Evolutionary conservation across 2,797 vertebrate species (phyloP).

Genomic region (Pteropus rufus): DNA sequence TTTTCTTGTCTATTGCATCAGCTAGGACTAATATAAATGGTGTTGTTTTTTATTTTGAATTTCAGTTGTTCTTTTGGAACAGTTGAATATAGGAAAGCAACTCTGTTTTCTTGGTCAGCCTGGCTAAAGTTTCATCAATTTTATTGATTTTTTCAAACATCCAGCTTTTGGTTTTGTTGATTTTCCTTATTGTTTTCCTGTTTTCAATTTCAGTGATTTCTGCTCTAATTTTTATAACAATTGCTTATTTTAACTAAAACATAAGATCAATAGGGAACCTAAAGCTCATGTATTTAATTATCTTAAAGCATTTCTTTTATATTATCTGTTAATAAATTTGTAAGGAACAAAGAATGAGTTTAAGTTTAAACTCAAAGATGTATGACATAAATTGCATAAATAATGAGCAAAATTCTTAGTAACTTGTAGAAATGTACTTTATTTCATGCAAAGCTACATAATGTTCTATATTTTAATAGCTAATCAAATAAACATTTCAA

Average conservation of each 20-base stretch:
- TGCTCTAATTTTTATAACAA: background rate
- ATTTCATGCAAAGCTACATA: constrained; percentile 81
- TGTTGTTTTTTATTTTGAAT: background rate
- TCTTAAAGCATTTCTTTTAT: background rate
- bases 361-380: constrained; percentile 21
- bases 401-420: constrained; percentile 41
- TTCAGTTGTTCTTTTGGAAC: background rate
- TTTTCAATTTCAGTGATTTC: background rate
- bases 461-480: constrained; percentile 70
- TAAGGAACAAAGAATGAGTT: background rate
- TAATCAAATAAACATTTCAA: constrained; percentile 76
- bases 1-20: background rate
- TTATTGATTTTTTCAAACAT: background rate
- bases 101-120: background rate
- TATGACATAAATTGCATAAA: constrained; percentile 33
- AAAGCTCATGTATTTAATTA: background rate
- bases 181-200: background rate
- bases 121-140: background rate
- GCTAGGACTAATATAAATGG: background rate
- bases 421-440: constrained; percentile 78
- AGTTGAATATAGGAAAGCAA: background rate
- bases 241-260: constrained; percentile 5
- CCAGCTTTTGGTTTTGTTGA: background rate
- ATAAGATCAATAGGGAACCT: background rate
- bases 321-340: background rate